phyloP scores from a whole-genome alignment of 2,888 invertebrate genomes.

The Scotopteryx bipunctaria region DNA sequence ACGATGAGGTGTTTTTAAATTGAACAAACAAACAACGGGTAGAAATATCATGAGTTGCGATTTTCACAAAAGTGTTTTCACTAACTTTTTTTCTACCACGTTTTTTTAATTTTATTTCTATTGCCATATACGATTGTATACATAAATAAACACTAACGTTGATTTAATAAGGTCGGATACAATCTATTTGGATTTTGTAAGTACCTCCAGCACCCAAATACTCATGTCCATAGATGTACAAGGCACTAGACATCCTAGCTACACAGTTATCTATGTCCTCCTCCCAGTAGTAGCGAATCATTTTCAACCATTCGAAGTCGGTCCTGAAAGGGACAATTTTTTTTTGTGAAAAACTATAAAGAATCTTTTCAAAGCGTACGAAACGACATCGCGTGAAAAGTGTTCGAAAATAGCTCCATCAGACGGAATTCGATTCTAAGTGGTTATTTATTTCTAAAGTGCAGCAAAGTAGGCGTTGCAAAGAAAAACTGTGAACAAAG shows the following conservation, averaged over 20 bases:
- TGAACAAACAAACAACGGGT: too few species aligned
- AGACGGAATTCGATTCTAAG: background rate
- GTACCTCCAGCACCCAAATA: slow-evolving; percentile 91
- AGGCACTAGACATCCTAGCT: slow-evolving; percentile 93
- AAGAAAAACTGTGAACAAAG: too few species aligned
- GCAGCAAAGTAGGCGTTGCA: background rate
- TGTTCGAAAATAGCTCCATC: background rate
- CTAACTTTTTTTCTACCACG: too few species aligned
- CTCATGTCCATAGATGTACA: slow-evolving; percentile 94
- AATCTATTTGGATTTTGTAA: too few species aligned
- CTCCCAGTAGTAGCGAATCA: slow-evolving; percentile 95
- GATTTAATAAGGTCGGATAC: too few species aligned
- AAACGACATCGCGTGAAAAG: background rate
- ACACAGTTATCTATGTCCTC: slow-evolving; percentile 89
- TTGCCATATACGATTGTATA: too few species aligned
- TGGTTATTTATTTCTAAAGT: background rate
- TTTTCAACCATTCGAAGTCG: slow-evolving; percentile 95
- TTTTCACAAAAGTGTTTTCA: too few species aligned
- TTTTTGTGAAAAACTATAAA: background rate
- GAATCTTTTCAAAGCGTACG: background rate
- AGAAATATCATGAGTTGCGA: too few species aligned
- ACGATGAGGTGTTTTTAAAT: too few species aligned
- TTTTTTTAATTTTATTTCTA: too few species aligned
- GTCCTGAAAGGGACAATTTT: slow-evolving; percentile 74
- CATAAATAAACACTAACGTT: too few species aligned